Evolutionary conservation across 2,888 invertebrate species (phyloP), one percentile per base, ranked within the genome.

Genomic region (Napeogenes sylphis): DNA sequence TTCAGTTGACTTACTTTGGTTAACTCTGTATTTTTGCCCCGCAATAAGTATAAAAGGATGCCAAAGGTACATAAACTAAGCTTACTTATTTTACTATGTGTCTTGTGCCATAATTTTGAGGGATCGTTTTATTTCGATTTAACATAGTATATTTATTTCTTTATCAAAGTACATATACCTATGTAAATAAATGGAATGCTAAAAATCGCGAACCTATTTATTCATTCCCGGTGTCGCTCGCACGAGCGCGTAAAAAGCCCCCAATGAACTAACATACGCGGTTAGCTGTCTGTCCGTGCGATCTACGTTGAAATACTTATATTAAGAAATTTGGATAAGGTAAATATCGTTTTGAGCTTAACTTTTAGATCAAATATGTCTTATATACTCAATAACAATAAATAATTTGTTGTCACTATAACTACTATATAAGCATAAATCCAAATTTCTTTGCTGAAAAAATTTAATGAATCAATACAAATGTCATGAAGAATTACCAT

Each of bases 261-360:
- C 79, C 61, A 73, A 69, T 68, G 69, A 73, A 75, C 78, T 76
- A 78, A 79, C 78, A 78, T 70, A 75, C 75, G 72, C 78, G 78
- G 70, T 78, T 80, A 78, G 76, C 83, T 81, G 83, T 79, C 80
- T 84, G 75, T 75, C 81, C 85, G 84, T 85, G 85, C 83, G 75
- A 74, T 68, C 68, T 65, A 59, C 56, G 12, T n/a, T 58, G 30
- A 59, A 45, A 38, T 59, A 58, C 58, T 14, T 21, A 42, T 46
- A 45, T 14, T 2, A n/a, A 66, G 46, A 56, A 51, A 35, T 10
- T 30, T 68, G 73, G 79, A 79, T 73, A 68, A 59, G 79, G 75
- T 61, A 75, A 4, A 33, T 14, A 21, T 21, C 45, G 35, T 30
- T 35, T n/a, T 6, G 2, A 47, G n/a, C 4, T 6, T 21, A 6